Conservation (phyloP, 2,113 vertebrate genomes). For the Phaethon lepturus region DNA sequence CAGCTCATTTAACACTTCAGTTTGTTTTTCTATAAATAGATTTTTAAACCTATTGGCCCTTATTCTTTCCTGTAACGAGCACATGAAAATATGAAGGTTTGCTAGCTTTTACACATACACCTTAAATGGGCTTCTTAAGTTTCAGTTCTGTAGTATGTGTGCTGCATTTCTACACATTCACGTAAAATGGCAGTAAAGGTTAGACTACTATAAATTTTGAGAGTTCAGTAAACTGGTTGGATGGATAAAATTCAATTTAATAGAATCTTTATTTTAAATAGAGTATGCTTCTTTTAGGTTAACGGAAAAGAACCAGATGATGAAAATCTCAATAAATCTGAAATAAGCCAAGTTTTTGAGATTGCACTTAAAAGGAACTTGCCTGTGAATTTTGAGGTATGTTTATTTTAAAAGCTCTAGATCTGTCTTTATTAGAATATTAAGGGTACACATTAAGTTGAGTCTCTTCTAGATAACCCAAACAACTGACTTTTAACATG, state of each 20-base stretch:
- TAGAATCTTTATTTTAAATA: constrained; percentile 68
- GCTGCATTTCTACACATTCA: constrained; percentile 41
- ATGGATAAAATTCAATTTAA: constrained; percentile 51
- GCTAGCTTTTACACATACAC: constrained; percentile 16
- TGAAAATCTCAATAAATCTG: constrained; percentile 98
- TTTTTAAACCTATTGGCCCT: constrained; percentile 23
- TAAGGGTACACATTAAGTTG: constrained; percentile 38
- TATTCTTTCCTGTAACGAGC: not conserved
- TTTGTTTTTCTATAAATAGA: not conserved
- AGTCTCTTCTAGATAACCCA: constrained; percentile 19
- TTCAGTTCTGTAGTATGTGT: not conserved
- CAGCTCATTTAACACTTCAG: not conserved
- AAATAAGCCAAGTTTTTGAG: constrained; percentile 99
- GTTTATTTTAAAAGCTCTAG: constrained; percentile 74
- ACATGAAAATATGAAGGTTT: constrained; percentile 4
- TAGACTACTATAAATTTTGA: constrained; percentile 20
- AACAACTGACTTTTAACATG: constrained; percentile 63
- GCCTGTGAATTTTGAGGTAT: constrained; percentile 98
- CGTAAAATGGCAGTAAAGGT: not conserved
- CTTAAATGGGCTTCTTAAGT: constrained; percentile 1
- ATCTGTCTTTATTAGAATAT: constrained; percentile 49
- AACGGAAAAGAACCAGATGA: constrained; percentile 91
- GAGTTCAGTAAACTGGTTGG: constrained; percentile 34
- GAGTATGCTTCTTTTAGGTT: constrained; percentile 81
- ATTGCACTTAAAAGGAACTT: constrained; percentile 98